Evolutionary conservation across 1,140 invertebrate genomes (phyloP), one percentile per base, ranked within the genome.

Genomic region (Drosophila mayri): DNA sequence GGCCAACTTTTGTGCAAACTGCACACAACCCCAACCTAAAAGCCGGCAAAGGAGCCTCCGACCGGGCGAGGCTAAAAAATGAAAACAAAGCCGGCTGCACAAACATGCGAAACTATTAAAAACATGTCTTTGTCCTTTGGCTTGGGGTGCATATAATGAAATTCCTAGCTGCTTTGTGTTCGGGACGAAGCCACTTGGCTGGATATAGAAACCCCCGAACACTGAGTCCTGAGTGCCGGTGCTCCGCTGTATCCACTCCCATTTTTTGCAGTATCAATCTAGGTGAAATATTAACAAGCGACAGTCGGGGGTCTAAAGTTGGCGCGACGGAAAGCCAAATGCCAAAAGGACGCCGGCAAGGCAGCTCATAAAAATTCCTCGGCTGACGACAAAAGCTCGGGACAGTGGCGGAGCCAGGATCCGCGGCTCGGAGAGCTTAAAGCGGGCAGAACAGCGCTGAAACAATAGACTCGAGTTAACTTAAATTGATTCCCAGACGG

Each of bases 401-500:
- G 52, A 55, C 58, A 25, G 37, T 28, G 67, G 44, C 50, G 18
- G 44, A 16, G 20, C 28, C 25, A 55, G 28, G 43, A 28, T n/a
- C 32, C 52, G 49, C 4, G 43, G 10, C 18, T 11, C 32, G 35
- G 32, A 20, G 55, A 20, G 63, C 60, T 87, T 87, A 71, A 90
- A 87, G 80, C 49, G 73, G 47, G 10, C 40, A 52, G 64, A 43
- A 66, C 78, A 63, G 87, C 64, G 85, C 49, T 84, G 80, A 88
- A 84, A 88, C 84, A 88, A 88, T 88, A 88, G 84, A 88, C 84
- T 88, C 67, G 80, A 88, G 84, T 88, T 88, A 88, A 88, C 84
- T 88, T 88, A 88, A 88, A 88, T 88, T 88, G 84, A 88, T 88
- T 88, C 82, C 73, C 80, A 88, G 84, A 88, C 84, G 68, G 73